Evolutionary conservation across 2,797 vertebrate species (phyloP).

Genomic region (Nannoperca obscura): DNA sequence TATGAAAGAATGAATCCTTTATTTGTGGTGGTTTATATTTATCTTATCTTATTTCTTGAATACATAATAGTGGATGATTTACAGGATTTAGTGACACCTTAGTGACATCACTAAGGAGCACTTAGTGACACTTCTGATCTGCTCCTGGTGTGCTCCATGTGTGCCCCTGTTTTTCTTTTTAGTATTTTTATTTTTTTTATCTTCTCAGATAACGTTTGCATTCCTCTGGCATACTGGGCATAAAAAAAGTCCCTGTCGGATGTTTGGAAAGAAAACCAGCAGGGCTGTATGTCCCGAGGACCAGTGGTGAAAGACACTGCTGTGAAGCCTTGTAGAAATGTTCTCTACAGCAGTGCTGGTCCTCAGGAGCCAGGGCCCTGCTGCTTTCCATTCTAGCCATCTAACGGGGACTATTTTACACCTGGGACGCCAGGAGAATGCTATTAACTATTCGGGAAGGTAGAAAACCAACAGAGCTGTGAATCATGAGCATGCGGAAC

Average conservation of each 20-base stretch:
- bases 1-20: not conserved
- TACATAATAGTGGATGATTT: not conserved
- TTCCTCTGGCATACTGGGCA: conserved; percentile 38
- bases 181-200: not conserved
- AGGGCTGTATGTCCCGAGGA: conserved; percentile 33
- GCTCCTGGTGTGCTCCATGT: not conserved
- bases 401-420: conserved; percentile 58
- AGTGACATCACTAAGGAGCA: not conserved
- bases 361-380: conserved; percentile 49
- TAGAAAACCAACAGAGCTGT: conserved; percentile 27
- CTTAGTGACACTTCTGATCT: conserved; percentile 1
- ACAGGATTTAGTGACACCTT: not conserved
- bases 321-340: conserved; percentile 56
- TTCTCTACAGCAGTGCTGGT: conserved; percentile 48
- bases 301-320: conserved; percentile 44
- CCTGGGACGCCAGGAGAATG: conserved; percentile 55
- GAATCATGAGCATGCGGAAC: conserved; percentile 12
- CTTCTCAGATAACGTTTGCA: conserved; percentile 31
- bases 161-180: conserved; percentile 2
- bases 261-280: conserved; percentile 53
- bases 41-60: too few relatives aligned
- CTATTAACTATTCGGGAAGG: conserved; percentile 41
- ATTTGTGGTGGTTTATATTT: not conserved
- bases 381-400: conserved; percentile 59
- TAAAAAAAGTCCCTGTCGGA: conserved; percentile 38